Evolutionary conservation across 2,797 vertebrate species (phyloP), one percentile per base, ranked within the genome.

Genomic region (Novumbra hubbsi): DNA sequence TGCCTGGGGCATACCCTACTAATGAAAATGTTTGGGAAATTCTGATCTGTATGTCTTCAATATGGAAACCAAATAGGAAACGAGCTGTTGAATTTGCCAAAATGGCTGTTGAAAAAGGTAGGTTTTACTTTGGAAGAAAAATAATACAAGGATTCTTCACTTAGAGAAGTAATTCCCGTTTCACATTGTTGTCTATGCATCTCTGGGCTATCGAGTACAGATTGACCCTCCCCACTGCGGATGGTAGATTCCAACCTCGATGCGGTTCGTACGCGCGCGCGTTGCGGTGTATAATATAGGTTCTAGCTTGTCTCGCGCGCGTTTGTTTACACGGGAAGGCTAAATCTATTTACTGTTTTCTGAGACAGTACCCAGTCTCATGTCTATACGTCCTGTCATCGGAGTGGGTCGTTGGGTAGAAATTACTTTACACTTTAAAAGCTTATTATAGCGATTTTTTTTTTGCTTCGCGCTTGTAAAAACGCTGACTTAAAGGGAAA

Each of bases 231-330:
- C 62, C 62, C 34, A 38, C 38, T 12, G 30, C 38, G 38, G 38
- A 41, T 68, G 66, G 66, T 68, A 68, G 66, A 41, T 68, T 68
- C 66, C 66, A 68, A 68, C 11, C 38, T 45, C 41, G 32, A 16
- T 41, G 7, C 15, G 8, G 32, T 38, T 41, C 65, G 32, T 12
- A n/a, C 38, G 12, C 11, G n/a, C 38, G 66, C 38, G 66, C n/a
- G 5, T 34, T 34, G n/a, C n/a, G 5, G 66, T 19, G n/a, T 14
- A 68, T 11, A n/a, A 68, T 41, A 45, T 45, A 38, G 32, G 66
- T 34, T 19, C 38, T 21, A 11, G 34, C 66, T 19, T 68, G 32
- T 12, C 32, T 38, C 32, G n/a, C 66, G 66, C 45, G 34, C 66
- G 38, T 68, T 68, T 45, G 66, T 68, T 45, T 8, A 24, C 38